Conservation (phyloP, 23 tunicate species). For the Halocynthia aurantium region DNA sequence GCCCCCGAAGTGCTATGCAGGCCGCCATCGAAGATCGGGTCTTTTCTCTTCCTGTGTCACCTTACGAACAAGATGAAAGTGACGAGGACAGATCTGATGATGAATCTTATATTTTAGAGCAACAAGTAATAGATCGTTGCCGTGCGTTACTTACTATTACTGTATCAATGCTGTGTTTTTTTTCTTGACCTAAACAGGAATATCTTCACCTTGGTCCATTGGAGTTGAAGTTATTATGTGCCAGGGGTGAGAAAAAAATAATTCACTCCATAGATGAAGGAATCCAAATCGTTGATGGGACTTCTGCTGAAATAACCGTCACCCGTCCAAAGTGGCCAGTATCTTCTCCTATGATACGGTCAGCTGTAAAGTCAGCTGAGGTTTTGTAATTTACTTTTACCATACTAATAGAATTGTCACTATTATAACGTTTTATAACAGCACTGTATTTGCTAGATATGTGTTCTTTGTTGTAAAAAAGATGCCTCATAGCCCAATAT, state of each 20-base stretch:
- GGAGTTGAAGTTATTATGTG: slow-evolving; percentile 72
- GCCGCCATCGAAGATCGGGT: slow-evolving; percentile 63
- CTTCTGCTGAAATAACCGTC: slow-evolving; percentile 65
- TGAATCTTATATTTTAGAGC: slow-evolving; percentile 10
- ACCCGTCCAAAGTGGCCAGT: slow-evolving; percentile 82
- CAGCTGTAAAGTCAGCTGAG: slow-evolving; percentile 28
- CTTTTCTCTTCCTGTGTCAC: slow-evolving; percentile 34
- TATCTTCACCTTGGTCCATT: slow-evolving; percentile 81
- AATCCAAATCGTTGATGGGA: slow-evolving; percentile 64
- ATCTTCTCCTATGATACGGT: slow-evolving; percentile 52
- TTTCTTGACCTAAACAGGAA: slow-evolving; percentile 27
- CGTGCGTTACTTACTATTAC: background rate
- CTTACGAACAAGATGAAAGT: slow-evolving; percentile 26
- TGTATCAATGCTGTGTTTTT: background rate
- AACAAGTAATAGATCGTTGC: background rate
- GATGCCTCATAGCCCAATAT: too few relatives aligned
- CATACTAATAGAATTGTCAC: too few relatives aligned
- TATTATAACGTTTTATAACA: too few relatives aligned
- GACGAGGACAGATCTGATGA: slow-evolving; percentile 30
- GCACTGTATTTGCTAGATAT: too few relatives aligned
- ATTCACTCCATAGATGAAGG: slow-evolving; percentile 59
- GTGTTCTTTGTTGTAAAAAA: too few relatives aligned
- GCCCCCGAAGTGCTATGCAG: slow-evolving; percentile 75
- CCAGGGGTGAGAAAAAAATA: slow-evolving; percentile 66
- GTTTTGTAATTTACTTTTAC: too few relatives aligned